Base-by-base conservation (phyloP, 2,113 vertebrate genomes). In the Mungos mungo region DNA sequence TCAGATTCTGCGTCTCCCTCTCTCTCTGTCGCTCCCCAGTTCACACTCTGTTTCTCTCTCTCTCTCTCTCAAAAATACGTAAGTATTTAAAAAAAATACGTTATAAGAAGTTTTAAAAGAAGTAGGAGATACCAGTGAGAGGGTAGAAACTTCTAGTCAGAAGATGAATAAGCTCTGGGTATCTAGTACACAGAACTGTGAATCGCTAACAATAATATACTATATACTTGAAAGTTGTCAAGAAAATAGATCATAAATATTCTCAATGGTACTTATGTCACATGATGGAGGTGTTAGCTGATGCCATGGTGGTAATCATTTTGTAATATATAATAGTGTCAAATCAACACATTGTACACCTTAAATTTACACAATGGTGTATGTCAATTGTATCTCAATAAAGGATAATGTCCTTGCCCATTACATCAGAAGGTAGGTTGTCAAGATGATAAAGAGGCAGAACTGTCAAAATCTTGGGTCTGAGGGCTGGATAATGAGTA, bases 91-190 rank as follows among this genome's bases (percentile, higher is more conserved):
- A 23, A 60, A 60, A 60, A 47, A 93, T 27, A 68, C 68, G n/a
- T 60, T 41, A 60, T 80, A 97, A 41, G 38, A 87, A 87, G 16
- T 9, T 45, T 74, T 93, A 79, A 85, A 77, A 50, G 74, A 45
- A 83, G 57, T 41, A 90, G 68, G 47, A 69, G 21, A 50, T 25
- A 31, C 38, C 41, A 16, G 72, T 54, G 47, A 84, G n/a, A 86
- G 45, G 25, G n/a, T 41, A 71, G 9, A 71, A 77, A 84, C 38
- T 90, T 90, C 35, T 12, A 68, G 35, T 90, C 77, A 84, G 35
- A 95, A 85, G 63, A 95, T 95, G 5, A 95, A 54, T 45, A 95
- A 84, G 38, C 77, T n/a, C 60, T 57, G 33, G 35, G n/a, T 16
- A 54, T 54, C 12, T 35, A 90, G 68, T 84, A 63, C 7, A 90